Base-by-base conservation (phyloP, 2,888 invertebrate genomes). In the Eupithecia tripunctaria region DNA sequence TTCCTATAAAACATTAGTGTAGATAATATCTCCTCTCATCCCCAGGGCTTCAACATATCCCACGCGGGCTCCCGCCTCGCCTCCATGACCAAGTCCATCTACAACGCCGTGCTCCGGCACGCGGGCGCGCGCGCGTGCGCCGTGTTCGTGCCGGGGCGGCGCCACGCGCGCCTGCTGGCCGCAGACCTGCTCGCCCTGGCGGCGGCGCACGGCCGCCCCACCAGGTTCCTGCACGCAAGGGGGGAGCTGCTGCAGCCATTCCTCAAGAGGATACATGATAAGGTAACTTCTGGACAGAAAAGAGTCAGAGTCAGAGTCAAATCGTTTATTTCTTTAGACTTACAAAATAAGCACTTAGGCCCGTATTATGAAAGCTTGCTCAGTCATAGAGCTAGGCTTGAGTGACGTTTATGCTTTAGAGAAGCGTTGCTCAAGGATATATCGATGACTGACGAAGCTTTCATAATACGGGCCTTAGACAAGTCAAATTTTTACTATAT, bases 11-110 rank as follows among this genome's bases (percentile, higher is more conserved):
- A n/a, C n/a, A n/a, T n/a, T n/a, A n/a, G n/a, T n/a, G n/a, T n/a
- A n/a, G n/a, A n/a, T n/a, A n/a, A n/a, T 18, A 6, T 27, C 14
- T 1, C 10, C 10, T 7, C 43, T 43, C 18, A 25, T 27, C 32
- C 66, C 4, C 91, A 98, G 96, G 99, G 99, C 21, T 98, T 99
- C 91, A 99, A 99, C 94, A 97, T 99, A 60, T 99, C 99, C 0
- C 99, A 99, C 94, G 99, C 99, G 86, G 98, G 98, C 0, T 98
- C 99, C 0, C 96, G 99, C 15, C 96, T 99, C 41, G 97, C 99
- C 0, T 98, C 99, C 0, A 99, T 99, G 99, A 97, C 98, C 0
- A 99, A 99, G 86, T 99, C 99, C 0, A 97, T 98, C 0, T 99
- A 99, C 94, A 98, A 99, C 91, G 97, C 98, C 0, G 97, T 99